A percentile compares a stretch with the other conserved stretches of the same genome.
Evolutionary conservation across 92 coral and sea anemone genomes (phyloP).

Genomic region (Diadumene lineata): DNA sequence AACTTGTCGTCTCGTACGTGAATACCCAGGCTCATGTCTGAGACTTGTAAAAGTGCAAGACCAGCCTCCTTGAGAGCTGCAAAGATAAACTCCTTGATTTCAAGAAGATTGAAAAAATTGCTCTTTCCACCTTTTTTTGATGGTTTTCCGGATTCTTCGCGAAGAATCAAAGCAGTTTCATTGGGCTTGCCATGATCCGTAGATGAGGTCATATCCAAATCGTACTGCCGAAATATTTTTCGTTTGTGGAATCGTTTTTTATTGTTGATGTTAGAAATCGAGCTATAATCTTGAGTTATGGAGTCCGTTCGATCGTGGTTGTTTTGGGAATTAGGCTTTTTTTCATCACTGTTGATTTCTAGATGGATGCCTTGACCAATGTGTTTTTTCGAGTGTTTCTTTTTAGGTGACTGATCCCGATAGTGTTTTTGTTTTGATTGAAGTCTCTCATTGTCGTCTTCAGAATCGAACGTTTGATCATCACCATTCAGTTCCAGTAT

Average conservation of each 20-base stretch:
- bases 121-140: not conserved
- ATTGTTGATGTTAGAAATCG: not conserved
- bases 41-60: constrained; percentile 37
- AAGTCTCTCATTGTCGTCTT: not conserved
- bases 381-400: too few species aligned
- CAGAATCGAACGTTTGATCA: constrained; percentile 4
- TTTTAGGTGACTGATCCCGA: too few species aligned
- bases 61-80: constrained; percentile 37
- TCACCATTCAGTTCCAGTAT: not conserved
- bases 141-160: constrained; percentile 7
- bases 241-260: not conserved
- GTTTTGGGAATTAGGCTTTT: too few species aligned
- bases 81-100: constrained; percentile 29
- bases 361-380: too few species aligned
- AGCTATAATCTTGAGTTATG: not conserved
- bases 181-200: not conserved
- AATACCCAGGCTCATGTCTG: constrained; percentile 36
- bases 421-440: not conserved
- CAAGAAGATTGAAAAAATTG: constrained; percentile 16
- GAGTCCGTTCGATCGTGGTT: too few species aligned
- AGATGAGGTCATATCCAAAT: not conserved
- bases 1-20: constrained; percentile 27
- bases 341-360: too few species aligned
- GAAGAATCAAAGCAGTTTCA: not conserved
- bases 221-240: not conserved